phyloP scores from a whole-genome alignment of 2,888 invertebrate species.

The Chrysotoxum bicinctum region DNA sequence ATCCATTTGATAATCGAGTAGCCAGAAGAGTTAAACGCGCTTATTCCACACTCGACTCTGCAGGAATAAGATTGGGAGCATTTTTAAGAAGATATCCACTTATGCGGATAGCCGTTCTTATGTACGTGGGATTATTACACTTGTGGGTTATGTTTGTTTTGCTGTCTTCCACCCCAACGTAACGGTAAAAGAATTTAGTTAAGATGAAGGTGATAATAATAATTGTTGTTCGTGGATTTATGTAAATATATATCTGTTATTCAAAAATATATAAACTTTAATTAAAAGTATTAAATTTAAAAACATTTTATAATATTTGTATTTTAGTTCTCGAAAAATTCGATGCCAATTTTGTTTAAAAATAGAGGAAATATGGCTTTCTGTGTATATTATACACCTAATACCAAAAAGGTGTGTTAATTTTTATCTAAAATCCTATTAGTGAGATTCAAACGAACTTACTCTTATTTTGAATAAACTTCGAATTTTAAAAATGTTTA shows the following conservation, averaged over 20 bases:
- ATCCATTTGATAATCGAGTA: slow-evolving; percentile 89
- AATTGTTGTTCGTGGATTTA: slow-evolving; percentile 2
- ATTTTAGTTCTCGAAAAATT: too few species aligned
- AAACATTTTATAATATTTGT: too few species aligned
- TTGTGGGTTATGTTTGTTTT: slow-evolving; percentile 92
- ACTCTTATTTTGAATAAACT: too few species aligned
- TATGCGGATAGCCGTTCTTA: slow-evolving; percentile 90
- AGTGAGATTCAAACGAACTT: too few species aligned
- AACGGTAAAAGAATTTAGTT: slow-evolving; percentile 12
- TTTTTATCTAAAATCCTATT: too few species aligned
- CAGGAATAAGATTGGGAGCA: slow-evolving; percentile 90
- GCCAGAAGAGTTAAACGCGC: slow-evolving; percentile 89
- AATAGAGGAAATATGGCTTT: too few species aligned
- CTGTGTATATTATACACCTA: too few species aligned
- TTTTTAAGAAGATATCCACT: slow-evolving; percentile 91
- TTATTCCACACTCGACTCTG: slow-evolving; percentile 88
- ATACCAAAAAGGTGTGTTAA: too few species aligned
- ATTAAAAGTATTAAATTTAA: background rate
- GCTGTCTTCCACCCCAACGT: slow-evolving; percentile 84
- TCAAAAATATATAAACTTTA: background rate
- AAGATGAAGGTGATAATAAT: background rate
- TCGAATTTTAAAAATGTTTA: too few species aligned
- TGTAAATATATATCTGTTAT: slow-evolving; percentile 31
- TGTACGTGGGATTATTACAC: slow-evolving; percentile 93
- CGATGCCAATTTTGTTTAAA: too few species aligned